Evolutionary conservation across 2,113 vertebrate genomes (phyloP).

Genomic region (Ceyx melanurus): DNA sequence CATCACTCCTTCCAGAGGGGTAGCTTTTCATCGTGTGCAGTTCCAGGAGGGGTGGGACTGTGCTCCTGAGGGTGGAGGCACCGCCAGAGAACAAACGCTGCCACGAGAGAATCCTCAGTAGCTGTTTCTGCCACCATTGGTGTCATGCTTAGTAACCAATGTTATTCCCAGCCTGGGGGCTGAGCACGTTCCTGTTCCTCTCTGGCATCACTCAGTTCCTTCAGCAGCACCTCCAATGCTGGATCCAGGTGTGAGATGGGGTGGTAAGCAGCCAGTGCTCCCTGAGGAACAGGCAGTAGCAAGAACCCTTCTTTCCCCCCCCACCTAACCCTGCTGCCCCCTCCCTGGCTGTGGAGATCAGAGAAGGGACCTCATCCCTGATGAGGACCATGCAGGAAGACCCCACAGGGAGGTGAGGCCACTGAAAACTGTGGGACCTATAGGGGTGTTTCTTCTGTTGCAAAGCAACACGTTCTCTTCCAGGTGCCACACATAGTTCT

Average conservation of each 20-base stretch:
- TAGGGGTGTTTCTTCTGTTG: neutral
- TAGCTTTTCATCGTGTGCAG: neutral
- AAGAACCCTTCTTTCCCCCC: neutral
- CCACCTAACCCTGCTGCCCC: neutral
- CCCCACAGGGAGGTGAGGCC: neutral
- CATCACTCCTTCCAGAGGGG: neutral
- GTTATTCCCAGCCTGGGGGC: neutral
- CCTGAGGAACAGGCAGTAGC: neutral
- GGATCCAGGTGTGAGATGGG: rapidly evolving
- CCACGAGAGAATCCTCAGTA: neutral
- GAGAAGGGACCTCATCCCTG: neutral
- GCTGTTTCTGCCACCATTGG: neutral
- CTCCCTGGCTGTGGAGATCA: neutral
- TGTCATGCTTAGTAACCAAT: neutral
- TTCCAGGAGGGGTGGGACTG: neutral
- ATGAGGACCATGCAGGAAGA: neutral
- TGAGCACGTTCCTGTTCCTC: neutral
- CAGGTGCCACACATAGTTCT: neutral
- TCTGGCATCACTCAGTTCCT: neutral
- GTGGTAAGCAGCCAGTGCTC: neutral
- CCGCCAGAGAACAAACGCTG: neutral
- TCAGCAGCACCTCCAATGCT: neutral
- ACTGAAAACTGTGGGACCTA: neutral
- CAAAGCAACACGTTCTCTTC: neutral
- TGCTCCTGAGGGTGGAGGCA: neutral